These are phyloP conservation scores for Alentia gelatinosa DNA, from an alignment of 2,888 invertebrate genomes.

Conservation along the genomic window DNA sequence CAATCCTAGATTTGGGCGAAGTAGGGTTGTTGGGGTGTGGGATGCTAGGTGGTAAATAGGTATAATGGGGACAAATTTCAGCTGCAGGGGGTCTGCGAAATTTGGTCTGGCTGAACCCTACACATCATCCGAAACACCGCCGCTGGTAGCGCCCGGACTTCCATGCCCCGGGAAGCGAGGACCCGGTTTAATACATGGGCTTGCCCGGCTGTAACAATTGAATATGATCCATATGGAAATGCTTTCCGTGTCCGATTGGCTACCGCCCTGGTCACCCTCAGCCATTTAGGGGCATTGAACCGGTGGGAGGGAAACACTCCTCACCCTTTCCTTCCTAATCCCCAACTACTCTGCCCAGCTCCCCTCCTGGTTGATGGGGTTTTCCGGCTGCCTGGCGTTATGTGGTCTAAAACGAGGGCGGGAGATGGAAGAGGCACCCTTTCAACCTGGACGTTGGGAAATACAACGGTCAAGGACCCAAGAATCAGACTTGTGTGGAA, in stretches of 20 bases:
- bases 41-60: background rate
- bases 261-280: background rate
- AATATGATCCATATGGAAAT: constrained; percentile 22
- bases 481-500: too few relatives aligned
- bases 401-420: too few relatives aligned
- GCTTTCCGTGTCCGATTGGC: background rate
- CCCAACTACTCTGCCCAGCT: too few relatives aligned
- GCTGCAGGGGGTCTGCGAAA: too few relatives aligned
- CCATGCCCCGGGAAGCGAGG: background rate
- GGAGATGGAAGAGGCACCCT: too few relatives aligned
- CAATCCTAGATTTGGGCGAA: background rate
- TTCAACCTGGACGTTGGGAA: too few relatives aligned
- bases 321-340: too few relatives aligned
- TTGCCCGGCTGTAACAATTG: background rate
- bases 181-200: background rate
- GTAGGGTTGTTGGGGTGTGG: background rate
- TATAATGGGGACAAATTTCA: background rate
- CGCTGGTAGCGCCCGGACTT: background rate
- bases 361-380: too few relatives aligned
- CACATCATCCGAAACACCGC: background rate
- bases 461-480: too few relatives aligned
- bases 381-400: too few relatives aligned
- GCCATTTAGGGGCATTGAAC: background rate
- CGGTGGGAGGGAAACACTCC: background rate
- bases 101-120: too few relatives aligned